phyloP scores from a whole-genome alignment of 2,888 invertebrate genomes.

The Arrhopalites spinosus region DNA sequence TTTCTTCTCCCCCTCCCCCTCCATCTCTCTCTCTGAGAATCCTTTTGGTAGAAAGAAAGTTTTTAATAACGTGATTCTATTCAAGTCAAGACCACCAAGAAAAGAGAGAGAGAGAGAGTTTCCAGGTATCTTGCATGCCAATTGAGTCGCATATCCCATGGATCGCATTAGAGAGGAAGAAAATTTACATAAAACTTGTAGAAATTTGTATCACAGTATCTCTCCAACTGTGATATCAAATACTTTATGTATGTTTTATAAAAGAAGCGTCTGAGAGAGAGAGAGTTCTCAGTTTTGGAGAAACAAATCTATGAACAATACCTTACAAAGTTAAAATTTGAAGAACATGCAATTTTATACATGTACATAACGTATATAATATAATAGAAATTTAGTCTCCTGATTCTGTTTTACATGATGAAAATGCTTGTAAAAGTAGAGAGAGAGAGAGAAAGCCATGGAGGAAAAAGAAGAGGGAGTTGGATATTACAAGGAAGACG shows the following conservation, averaged over 20 bases:
- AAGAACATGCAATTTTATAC: background rate
- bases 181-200: constrained; percentile 1
- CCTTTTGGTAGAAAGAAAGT: no score
- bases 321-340: background rate
- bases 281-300: no score
- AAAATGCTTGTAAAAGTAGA: background rate
- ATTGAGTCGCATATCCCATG: constrained; percentile 5
- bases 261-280: no score
- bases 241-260: no score
- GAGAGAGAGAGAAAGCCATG: no score
- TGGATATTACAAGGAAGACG: background rate
- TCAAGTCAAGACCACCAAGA: constrained; percentile 12
- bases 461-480: no score
- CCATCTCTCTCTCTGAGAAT: no score
- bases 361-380: background rate
- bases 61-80: constrained; percentile 32
- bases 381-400: background rate
- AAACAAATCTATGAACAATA: background rate
- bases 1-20: background rate
- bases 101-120: background rate
- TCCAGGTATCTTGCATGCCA: constrained; percentile 22
- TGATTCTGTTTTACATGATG: background rate
- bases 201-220: no score
- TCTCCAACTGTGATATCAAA: no score
- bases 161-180: background rate